These are phyloP conservation scores for Taeniopygia guttata DNA, from an alignment of 2,797 vertebrate genomes.

Conservation along the genomic window DNA sequence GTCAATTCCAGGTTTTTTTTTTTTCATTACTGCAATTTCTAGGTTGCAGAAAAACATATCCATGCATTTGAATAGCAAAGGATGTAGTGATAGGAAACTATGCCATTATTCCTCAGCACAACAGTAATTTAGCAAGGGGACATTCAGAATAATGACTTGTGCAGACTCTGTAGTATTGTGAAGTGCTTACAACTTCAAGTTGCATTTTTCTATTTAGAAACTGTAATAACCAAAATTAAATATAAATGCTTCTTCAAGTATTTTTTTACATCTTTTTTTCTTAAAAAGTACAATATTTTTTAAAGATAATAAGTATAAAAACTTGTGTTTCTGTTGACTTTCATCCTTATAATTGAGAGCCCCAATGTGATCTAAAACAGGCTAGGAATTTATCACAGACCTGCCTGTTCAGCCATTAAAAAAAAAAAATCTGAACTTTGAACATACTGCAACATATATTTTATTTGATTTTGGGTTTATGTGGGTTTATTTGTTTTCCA, in stretches of 20 bases:
- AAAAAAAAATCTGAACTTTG: not conserved
- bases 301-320: not conserved
- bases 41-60: not conserved
- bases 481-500: not conserved
- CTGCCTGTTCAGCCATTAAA: not conserved
- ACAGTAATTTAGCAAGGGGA: not conserved
- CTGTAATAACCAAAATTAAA: not conserved
- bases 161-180: not conserved
- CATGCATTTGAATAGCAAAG: not conserved
- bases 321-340: not conserved
- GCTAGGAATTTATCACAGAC: not conserved
- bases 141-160: not conserved
- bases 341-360: not conserved
- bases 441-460: not conserved
- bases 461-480: not conserved
- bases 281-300: not conserved
- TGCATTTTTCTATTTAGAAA: not conserved
- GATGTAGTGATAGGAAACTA: not conserved
- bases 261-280: not conserved
- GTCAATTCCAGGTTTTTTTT: not conserved
- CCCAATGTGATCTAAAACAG: not conserved
- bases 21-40: not conserved
- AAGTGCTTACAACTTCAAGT: not conserved
- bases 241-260: not conserved
- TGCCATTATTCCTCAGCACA: not conserved